phyloP scores from a whole-genome alignment of 2,113 vertebrate genomes.

The Aleadryas rufinucha region DNA sequence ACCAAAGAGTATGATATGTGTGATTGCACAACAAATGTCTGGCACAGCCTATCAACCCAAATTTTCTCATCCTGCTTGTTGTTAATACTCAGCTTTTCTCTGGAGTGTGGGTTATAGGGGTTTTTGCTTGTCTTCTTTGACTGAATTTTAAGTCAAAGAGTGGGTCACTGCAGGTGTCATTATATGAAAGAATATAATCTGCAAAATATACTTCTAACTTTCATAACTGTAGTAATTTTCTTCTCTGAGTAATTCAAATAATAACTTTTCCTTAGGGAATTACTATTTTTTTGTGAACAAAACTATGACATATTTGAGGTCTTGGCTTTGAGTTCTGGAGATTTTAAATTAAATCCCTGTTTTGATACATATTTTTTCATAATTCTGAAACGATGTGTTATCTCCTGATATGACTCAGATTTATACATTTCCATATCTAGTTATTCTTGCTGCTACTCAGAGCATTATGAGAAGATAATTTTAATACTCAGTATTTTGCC shows the following conservation, averaged over 20 bases:
- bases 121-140: not conserved
- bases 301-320: not conserved
- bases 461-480: not conserved
- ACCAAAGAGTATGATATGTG: not conserved
- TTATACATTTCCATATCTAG: not conserved
- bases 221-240: not conserved
- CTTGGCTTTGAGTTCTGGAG: not conserved
- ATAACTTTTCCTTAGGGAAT: not conserved
- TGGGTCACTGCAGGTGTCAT: not conserved
- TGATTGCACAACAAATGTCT: not conserved
- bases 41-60: not conserved
- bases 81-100: not conserved
- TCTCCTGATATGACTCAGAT: not conserved
- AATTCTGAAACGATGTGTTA: not conserved
- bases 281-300: not conserved
- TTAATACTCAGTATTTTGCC: not conserved
- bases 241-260: not conserved
- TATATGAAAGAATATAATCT: not conserved
- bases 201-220: not conserved
- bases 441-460: not conserved
- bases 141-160: not conserved
- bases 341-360: not conserved
- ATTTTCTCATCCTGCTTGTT: not conserved
- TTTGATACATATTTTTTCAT: not conserved
- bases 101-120: not conserved